A percentile compares a stretch with the other conserved stretches of the same genome.
Evolutionary conservation across 2,888 invertebrate species (phyloP).

Genomic region (Tipula unca): DNA sequence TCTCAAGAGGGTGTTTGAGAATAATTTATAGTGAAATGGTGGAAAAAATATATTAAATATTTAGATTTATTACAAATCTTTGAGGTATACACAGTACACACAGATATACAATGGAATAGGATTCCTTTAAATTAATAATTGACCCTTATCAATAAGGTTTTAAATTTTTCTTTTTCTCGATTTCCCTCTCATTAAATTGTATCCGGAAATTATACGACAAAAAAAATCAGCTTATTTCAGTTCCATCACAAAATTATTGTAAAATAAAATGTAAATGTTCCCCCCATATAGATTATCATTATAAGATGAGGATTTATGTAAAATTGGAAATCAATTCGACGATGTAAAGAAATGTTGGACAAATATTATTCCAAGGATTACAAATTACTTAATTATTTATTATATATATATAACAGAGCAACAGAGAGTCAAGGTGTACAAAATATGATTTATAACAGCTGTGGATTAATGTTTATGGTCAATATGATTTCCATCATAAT

Average conservation of each 20-base stretch:
- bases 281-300: not conserved
- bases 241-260: not conserved
- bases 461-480: not conserved
- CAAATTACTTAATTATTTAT: not conserved
- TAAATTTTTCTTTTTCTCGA: not conserved
- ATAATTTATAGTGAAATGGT: not conserved
- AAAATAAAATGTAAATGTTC: not conserved
- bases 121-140: not conserved
- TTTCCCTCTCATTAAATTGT: not conserved
- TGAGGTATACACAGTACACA: not conserved
- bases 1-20: constrained; percentile 14
- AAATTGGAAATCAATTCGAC: not conserved
- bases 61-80: constrained; percentile 8
- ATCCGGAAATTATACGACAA: not conserved
- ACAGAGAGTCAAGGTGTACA: not conserved
- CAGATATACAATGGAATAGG: not conserved
- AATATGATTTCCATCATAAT: not conserved
- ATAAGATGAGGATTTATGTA: not conserved
- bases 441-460: not conserved
- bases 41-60: not conserved
- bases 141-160: not conserved
- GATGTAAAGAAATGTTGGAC: not conserved
- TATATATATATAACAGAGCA: not conserved
- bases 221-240: not conserved
- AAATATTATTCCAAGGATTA: not conserved